Evolutionary conservation across 1,140 invertebrate species (phyloP).

Genomic region (Asobara japonica): DNA sequence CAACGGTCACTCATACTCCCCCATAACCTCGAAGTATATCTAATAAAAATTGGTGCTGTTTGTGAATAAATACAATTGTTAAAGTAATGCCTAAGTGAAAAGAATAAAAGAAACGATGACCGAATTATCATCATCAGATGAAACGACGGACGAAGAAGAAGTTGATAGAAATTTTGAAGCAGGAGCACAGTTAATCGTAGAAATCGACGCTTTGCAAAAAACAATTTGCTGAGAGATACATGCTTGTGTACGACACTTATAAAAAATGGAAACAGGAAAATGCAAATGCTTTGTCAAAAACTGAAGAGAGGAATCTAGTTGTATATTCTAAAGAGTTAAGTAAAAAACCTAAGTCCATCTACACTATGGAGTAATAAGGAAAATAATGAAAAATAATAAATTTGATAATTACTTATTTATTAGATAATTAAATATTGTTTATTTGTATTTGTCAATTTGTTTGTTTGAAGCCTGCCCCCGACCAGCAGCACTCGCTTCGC

Average conservation of each 20-base stretch:
- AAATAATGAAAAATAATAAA: too few species aligned
- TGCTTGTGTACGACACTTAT: constrained; percentile 18
- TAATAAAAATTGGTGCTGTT: too few species aligned
- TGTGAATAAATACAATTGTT: too few species aligned
- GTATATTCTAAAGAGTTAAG: neutral
- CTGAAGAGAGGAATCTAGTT: constrained; percentile 8
- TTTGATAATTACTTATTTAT: too few species aligned
- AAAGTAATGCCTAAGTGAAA: too few species aligned
- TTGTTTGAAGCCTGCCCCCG: too few species aligned
- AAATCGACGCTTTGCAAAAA: constrained; percentile 26
- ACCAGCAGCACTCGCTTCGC: too few species aligned
- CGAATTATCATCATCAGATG: too few species aligned
- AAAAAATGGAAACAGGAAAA: constrained; percentile 2
- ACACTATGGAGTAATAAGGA: neutral
- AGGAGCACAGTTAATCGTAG: constrained; percentile 26
- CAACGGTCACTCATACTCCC: too few species aligned
- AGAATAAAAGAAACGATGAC: neutral
- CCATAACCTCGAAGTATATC: too few species aligned
- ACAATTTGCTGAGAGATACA: constrained; percentile 33
- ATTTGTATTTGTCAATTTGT: too few species aligned
- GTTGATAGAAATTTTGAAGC: constrained; percentile 27
- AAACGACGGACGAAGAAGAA: constrained; percentile 21
- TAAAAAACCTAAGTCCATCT: neutral
- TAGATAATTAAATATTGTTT: too few species aligned
- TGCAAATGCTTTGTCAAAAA: neutral